A percentile compares a stretch with the other conserved stretches of the same genome.
phyloP scores from a whole-genome alignment of 2,888 invertebrate species.

The Acrobasis consociella region DNA sequence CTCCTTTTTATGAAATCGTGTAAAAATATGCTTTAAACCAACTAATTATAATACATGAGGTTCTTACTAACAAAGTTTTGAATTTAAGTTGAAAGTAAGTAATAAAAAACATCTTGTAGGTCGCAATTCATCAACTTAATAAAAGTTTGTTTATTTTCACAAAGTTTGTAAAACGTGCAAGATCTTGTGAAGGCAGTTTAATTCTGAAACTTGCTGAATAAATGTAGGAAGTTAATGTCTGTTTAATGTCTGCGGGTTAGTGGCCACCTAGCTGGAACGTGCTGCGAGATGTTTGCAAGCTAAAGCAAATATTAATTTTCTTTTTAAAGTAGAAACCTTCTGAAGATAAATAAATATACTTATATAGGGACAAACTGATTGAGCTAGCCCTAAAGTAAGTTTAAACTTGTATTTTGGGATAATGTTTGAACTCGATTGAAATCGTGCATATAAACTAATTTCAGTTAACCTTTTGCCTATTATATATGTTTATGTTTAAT shows the following conservation, averaged over 20 bases:
- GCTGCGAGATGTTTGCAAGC: background rate
- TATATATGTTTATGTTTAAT: too few relatives aligned
- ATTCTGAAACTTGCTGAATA: constrained; percentile 14
- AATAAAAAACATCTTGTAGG: background rate
- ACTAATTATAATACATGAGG: too few relatives aligned
- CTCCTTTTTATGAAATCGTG: too few relatives aligned
- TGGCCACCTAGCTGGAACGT: constrained; percentile 8
- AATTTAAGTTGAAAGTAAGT: background rate
- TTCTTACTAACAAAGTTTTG: background rate
- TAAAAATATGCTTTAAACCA: too few relatives aligned
- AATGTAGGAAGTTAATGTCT: constrained; percentile 16
- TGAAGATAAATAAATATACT: too few relatives aligned
- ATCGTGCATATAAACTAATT: too few relatives aligned
- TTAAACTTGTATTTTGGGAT: too few relatives aligned
- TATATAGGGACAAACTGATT: too few relatives aligned
- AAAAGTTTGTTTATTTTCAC: background rate
- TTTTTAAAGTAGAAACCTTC: too few relatives aligned
- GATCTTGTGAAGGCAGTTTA: constrained; percentile 5
- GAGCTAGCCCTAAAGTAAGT: too few relatives aligned
- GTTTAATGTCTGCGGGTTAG: constrained; percentile 16
- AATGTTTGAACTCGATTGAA: too few relatives aligned
- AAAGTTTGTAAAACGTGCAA: background rate
- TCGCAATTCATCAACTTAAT: background rate
- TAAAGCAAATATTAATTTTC: background rate
- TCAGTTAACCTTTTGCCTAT: too few relatives aligned